Percentiles rank a stretch among this genome's conserved stretches.
These are phyloP conservation scores for Ctenoplectra terminalis DNA, from an alignment of 1,140 invertebrate genomes.

Conservation along the genomic window DNA sequence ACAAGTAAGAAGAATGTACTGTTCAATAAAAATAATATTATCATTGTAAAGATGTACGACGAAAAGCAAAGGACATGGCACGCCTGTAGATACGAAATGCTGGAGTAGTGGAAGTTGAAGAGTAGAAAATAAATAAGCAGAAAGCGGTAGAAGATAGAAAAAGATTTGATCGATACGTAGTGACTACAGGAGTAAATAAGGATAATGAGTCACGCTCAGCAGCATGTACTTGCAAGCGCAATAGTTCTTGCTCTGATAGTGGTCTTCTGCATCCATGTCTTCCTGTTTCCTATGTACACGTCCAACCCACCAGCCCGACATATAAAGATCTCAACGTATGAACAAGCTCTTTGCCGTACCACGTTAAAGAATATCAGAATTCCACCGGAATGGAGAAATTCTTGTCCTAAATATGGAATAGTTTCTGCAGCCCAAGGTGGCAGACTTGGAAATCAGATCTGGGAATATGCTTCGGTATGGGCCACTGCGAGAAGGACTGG, in stretches of 20 bases:
- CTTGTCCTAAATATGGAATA: constrained; percentile 84
- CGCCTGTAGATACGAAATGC: constrained; percentile 80
- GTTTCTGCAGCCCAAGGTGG: constrained; percentile 85
- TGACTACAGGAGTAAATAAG: constrained; percentile 43
- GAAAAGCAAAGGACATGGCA: constrained; percentile 78
- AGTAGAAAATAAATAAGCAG: constrained; percentile 58
- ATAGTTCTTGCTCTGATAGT: constrained; percentile 85
- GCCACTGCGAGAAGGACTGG: constrained; percentile 84
- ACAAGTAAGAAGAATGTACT: background rate
- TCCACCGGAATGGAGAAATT: constrained; percentile 74
- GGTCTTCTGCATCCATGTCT: constrained; percentile 85
- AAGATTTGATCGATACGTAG: constrained; percentile 49
- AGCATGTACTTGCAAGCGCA: constrained; percentile 85
- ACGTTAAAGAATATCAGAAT: constrained; percentile 80
- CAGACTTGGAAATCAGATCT: constrained; percentile 87
- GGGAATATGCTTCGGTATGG: constrained; percentile 86
- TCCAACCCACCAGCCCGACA: constrained; percentile 76
- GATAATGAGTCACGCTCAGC: constrained; percentile 82
- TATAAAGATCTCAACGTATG: constrained; percentile 81
- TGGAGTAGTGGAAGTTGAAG: constrained; percentile 72
- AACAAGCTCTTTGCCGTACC: constrained; percentile 83
- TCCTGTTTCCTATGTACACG: constrained; percentile 85
- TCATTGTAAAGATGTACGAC: constrained; percentile 78
- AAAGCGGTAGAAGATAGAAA: constrained; percentile 54
- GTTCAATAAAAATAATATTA: constrained; percentile 61